A percentile compares a stretch with the other conserved stretches of the same genome.
Evolutionary conservation across 92 coral and sea anemone species (phyloP).

Genomic region (Palythoa heliodiscus): DNA sequence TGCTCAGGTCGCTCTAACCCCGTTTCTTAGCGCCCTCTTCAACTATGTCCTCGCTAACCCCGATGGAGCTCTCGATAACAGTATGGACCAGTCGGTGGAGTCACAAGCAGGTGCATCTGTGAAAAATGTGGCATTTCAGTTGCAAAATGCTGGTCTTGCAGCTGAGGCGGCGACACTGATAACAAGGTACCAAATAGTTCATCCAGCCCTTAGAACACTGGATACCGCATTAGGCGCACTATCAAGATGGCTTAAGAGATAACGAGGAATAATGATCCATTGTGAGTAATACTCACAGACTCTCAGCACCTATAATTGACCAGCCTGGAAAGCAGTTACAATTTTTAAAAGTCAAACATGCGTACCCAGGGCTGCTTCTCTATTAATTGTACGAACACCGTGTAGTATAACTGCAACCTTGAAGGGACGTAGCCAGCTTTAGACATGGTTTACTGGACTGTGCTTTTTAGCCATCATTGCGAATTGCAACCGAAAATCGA

Average conservation of each 20-base stretch:
- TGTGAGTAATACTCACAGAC: background rate
- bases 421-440: no score
- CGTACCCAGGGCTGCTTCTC: no score
- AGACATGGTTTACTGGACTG: no score
- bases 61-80: constrained; percentile 31
- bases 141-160: constrained; percentile 79
- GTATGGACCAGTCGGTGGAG: constrained; percentile 46
- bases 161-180: constrained; percentile 89
- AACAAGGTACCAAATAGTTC: constrained; percentile 67
- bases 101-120: constrained; percentile 64
- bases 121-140: constrained; percentile 72
- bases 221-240: constrained; percentile 82
- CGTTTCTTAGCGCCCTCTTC: constrained; percentile 77
- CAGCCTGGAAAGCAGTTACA: no score
- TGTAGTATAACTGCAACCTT: no score
- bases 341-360: no score
- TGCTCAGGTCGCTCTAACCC: constrained; percentile 74
- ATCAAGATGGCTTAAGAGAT: constrained; percentile 79
- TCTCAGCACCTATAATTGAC: no score
- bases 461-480: no score
- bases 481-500: no score
- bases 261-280: background rate
- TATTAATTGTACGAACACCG: no score
- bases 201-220: constrained; percentile 81
- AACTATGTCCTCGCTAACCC: constrained; percentile 60